Conservation (phyloP, 2,888 invertebrate species). For the Hydropsyche betteni region DNA sequence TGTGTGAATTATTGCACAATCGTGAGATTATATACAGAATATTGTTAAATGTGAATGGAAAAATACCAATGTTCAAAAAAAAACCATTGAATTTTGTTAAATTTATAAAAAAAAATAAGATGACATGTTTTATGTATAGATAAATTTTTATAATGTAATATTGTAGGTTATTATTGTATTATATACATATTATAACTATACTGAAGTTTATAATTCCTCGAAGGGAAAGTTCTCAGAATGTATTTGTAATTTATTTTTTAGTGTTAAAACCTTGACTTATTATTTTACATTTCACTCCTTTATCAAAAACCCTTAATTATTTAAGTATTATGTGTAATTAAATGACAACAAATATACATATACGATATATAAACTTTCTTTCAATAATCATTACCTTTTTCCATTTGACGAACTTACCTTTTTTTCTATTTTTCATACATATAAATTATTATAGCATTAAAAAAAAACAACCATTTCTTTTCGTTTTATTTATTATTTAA, state of each 20-base stretch:
- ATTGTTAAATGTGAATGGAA: slow-evolving; percentile 32
- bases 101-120: slow-evolving; percentile 34
- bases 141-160: slow-evolving; percentile 45
- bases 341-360: slow-evolving; percentile 46
- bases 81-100: slow-evolving; percentile 45
- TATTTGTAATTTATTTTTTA: too few species aligned
- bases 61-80: slow-evolving; percentile 35
- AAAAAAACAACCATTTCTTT: too few species aligned
- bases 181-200: too few species aligned
- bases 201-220: too few species aligned
- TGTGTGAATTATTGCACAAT: slow-evolving; percentile 11
- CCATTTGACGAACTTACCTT: too few species aligned
- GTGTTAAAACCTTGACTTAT: slow-evolving; percentile 25
- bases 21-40: slow-evolving; percentile 3
- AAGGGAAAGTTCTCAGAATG: too few species aligned
- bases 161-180: slow-evolving; percentile 37
- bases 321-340: slow-evolving; percentile 50
- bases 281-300: slow-evolving; percentile 44
- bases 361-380: background rate
- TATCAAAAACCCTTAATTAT: slow-evolving; percentile 46
- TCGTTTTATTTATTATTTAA: too few species aligned
- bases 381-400: too few species aligned
- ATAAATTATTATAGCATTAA: background rate
- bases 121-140: slow-evolving; percentile 5
- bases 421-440: background rate